phyloP scores from a whole-genome alignment of 1,140 invertebrate genomes.

The Trypoxylus dichotomus region DNA sequence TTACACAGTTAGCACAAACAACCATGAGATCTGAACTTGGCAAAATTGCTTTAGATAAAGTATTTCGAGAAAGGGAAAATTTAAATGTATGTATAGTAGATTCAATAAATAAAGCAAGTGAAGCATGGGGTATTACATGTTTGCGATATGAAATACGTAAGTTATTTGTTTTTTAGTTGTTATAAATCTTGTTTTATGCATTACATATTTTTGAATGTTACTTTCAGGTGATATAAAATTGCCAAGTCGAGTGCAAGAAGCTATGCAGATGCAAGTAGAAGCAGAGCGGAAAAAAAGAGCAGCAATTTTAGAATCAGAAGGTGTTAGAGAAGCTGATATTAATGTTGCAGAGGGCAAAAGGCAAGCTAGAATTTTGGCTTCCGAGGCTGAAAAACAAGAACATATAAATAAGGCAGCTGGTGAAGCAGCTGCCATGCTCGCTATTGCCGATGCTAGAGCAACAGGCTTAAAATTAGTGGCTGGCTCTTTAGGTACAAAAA shows the following conservation, averaged over 20 bases:
- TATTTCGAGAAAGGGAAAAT: conserved; percentile 94
- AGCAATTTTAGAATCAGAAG: conserved; percentile 96
- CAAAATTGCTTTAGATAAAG: conserved; percentile 96
- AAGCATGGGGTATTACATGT: conserved; percentile 97
- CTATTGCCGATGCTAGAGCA: conserved; percentile 82
- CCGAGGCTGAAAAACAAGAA: conserved; percentile 83
- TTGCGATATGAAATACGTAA: conserved; percentile 97
- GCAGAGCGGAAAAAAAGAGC: conserved; percentile 96
- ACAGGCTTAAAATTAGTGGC: conserved; percentile 76
- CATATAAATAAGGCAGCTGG: conserved; percentile 86
- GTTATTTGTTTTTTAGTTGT: conserved; percentile 53
- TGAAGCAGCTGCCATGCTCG: conserved; percentile 84
- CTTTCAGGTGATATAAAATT: conserved; percentile 85
- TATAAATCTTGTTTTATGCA: conserved; percentile 2
- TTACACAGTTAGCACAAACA: conserved; percentile 97
- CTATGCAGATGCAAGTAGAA: conserved; percentile 99
- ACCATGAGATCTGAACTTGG: conserved; percentile 99
- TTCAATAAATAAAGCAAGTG: conserved; percentile 96
- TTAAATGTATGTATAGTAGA: conserved; percentile 96
- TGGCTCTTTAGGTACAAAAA: conserved; percentile 60
- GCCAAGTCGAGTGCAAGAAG: conserved; percentile 92
- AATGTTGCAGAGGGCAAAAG: conserved; percentile 97
- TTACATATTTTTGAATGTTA: not conserved
- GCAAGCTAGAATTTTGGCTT: conserved; percentile 87
- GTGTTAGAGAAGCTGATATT: conserved; percentile 90